These are phyloP conservation scores for Margarornis squamiger DNA, from an alignment of 2,797 vertebrate genomes.

Conservation along the genomic window DNA sequence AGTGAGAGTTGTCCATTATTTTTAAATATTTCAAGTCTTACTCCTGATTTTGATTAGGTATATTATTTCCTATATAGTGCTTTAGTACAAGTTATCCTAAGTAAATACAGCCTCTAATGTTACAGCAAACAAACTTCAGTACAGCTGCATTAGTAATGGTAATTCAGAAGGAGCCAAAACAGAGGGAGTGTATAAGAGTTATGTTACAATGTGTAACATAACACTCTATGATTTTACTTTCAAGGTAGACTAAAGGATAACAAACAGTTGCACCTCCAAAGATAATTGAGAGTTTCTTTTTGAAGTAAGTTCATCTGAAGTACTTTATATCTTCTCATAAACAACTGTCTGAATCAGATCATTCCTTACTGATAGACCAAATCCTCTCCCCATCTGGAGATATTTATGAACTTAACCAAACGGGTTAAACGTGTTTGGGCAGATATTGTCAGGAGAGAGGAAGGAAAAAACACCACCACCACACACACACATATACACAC, in stretches of 20 bases:
- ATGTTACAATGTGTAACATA: neutral
- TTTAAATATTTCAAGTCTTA: neutral
- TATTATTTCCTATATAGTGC: neutral
- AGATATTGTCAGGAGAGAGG: neutral
- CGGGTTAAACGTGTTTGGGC: constrained; percentile 32
- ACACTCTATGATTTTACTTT: neutral
- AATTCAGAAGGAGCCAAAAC: neutral
- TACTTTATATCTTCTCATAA: neutral
- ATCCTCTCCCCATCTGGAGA: neutral
- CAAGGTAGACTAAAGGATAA: neutral
- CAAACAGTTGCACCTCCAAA: neutral
- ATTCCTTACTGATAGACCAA: neutral
- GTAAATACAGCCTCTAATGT: neutral
- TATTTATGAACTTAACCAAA: constrained; percentile 12
- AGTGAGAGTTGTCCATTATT: neutral
- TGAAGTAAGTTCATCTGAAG: neutral
- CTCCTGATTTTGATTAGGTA: neutral
- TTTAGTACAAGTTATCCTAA: neutral
- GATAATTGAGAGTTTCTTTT: neutral
- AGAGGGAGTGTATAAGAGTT: neutral
- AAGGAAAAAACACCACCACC: neutral
- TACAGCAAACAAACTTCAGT: neutral
- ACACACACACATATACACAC: too few relatives aligned
- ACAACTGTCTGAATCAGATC: neutral
- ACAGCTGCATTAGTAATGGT: neutral